These are phyloP conservation scores for Lucilia sericata DNA, from an alignment of 1,140 invertebrate genomes.

Conservation along the genomic window DNA sequence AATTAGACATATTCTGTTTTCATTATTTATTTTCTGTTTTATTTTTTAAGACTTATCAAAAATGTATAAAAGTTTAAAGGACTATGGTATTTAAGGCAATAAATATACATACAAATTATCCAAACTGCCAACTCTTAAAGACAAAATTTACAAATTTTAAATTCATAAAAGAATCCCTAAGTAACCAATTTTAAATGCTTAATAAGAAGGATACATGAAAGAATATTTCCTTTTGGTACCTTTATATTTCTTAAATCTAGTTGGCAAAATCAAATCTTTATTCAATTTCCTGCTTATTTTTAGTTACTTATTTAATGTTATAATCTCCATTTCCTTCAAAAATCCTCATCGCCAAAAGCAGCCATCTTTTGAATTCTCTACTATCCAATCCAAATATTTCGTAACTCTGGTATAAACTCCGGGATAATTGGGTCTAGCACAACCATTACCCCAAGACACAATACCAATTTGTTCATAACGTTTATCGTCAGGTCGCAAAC, in stretches of 20 bases:
- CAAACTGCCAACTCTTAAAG: background rate
- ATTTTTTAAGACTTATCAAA: no score
- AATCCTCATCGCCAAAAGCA: conserved; percentile 76
- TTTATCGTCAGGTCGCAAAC: conserved; percentile 77
- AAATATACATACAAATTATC: conserved; percentile 3
- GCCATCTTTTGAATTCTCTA: conserved; percentile 78
- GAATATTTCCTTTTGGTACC: background rate
- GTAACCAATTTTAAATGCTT: background rate
- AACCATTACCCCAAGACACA: conserved; percentile 77
- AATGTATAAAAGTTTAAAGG: background rate
- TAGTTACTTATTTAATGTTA: background rate
- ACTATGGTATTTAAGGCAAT: background rate
- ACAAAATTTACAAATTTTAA: background rate
- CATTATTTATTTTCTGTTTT: no score
- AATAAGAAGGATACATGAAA: no score
- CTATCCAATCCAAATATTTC: conserved; percentile 82
- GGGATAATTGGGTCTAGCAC: conserved; percentile 79
- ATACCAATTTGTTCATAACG: conserved; percentile 83
- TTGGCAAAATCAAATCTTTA: background rate
- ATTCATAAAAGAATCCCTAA: background rate
- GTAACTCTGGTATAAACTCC: conserved; percentile 86
- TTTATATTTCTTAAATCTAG: background rate
- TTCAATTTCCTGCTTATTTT: background rate
- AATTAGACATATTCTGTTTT: no score
- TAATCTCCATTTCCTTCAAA: conserved; percentile 44